Percentiles rank a stretch among this genome's conserved stretches.
phyloP scores from a whole-genome alignment of 1,140 invertebrate species.

The Brachionus rotundiformis region DNA sequence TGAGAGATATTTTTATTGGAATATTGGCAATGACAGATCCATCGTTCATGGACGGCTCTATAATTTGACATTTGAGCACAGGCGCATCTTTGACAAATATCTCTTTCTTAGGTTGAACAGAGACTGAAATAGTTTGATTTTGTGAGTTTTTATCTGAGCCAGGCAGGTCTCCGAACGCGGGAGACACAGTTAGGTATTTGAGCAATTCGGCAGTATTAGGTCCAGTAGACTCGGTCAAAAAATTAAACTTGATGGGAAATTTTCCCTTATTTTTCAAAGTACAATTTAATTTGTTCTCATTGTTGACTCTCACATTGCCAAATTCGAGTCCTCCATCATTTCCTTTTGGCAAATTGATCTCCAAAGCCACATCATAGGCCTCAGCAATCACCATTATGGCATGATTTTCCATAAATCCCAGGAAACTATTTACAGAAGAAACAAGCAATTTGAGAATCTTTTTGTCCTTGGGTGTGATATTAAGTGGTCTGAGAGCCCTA shows the following conservation, averaged over 20 bases:
- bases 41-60: conserved; percentile 61
- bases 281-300: conserved; percentile 62
- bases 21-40: conserved; percentile 63
- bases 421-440: conserved; percentile 38
- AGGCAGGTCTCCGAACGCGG: neutral
- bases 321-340: conserved; percentile 64
- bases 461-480: conserved; percentile 57
- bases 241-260: conserved; percentile 62
- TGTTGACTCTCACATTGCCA: conserved; percentile 61
- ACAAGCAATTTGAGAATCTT: conserved; percentile 56
- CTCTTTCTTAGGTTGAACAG: conserved; percentile 22
- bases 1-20: conserved; percentile 63
- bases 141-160: conserved; percentile 41
- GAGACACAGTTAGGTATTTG: conserved; percentile 45
- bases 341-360: conserved; percentile 66
- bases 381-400: conserved; percentile 58
- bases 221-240: conserved; percentile 1
- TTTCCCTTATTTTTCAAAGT: conserved; percentile 65
- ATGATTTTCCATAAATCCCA: conserved; percentile 53
- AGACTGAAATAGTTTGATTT: neutral
- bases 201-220: neutral
- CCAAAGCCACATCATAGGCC: conserved; percentile 64
- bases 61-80: conserved; percentile 61
- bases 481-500: conserved; percentile 61
- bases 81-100: conserved; percentile 45